Evolutionary conservation across 1,140 invertebrate genomes (phyloP), one percentile per base, ranked within the genome.

Genomic region (Conopomorpha cramerella): DNA sequence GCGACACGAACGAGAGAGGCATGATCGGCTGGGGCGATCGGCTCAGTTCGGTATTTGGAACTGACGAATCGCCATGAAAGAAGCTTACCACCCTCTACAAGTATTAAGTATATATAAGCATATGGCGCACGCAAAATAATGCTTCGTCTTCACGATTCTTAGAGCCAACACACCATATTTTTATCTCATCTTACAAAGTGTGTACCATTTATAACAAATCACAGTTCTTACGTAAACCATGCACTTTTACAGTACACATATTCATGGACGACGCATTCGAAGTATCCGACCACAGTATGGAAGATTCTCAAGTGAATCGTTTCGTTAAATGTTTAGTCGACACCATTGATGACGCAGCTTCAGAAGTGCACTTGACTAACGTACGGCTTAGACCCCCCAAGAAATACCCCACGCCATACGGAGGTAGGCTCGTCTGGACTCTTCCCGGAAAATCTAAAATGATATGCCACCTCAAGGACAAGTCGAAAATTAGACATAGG

Each of bases 251-350:
- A 98, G 95, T 95, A 28, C 95, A 99, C 57, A 96, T 99, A 43
- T 98, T 97, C 77, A 95, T 99, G 74, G 97, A 99, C 76, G 97
- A 99, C 57, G 95, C 96, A 1, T 98, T 97, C 63, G 96, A 99
- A 80, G 83, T 96, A 30, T 87, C 92, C 30, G 95, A 98, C 58
- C 91, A 95, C 55, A 91, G 93, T 47, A 86, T 93, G 33, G 91
- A 96, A 46, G 93, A 96, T 53, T 87, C 86, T 16, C 91, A 96
- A 59, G 92, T 96, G n/a, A 99, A 99, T 77, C 82, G 90, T 8
- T 99, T 98, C 73, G 96, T 99, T 0, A 94, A 95, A 62, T 82
- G 93, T 11, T 74, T 99, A 26, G 85, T 98, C 11, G 84, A 86
- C 3, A 93, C 91, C 0, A 88, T 99, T 48, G 94, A 99, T 51